Percentiles rank a stretch among this genome's conserved stretches.
These are phyloP conservation scores for Galeopsomyia nigrocyanea DNA, from an alignment of 2,888 invertebrate species.

Conservation along the genomic window DNA sequence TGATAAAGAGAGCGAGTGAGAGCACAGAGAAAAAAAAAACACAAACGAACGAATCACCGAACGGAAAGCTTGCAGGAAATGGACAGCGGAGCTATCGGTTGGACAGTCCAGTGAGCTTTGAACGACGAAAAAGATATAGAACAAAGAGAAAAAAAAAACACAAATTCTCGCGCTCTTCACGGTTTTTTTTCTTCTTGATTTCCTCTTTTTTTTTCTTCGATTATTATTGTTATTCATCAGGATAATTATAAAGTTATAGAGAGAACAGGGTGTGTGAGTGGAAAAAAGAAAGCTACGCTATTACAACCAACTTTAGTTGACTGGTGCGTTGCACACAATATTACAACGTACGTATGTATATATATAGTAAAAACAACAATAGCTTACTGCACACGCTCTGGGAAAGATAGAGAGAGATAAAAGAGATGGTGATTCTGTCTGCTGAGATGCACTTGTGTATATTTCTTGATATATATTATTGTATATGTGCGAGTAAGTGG, in stretches of 20 bases:
- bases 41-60: slow-evolving; percentile 1
- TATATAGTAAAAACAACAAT: slow-evolving; percentile 45
- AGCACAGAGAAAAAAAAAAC: neutral
- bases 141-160: too few species aligned
- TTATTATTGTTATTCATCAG: too few species aligned
- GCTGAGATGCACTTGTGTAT: slow-evolving; percentile 13
- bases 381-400: slow-evolving; percentile 39
- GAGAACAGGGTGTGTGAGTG: neutral
- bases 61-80: neutral
- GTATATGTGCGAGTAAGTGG: slow-evolving; percentile 7
- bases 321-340: slow-evolving; percentile 41
- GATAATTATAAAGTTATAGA: too few species aligned
- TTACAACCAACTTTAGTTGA: slow-evolving; percentile 13
- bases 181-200: too few species aligned
- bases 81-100: too few species aligned
- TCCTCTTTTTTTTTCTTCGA: neutral
- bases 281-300: too few species aligned
- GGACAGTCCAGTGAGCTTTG: too few species aligned
- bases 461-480: neutral
- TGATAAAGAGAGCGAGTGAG: slow-evolving; percentile 12
- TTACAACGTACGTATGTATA: slow-evolving; percentile 29
- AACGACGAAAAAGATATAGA: too few species aligned
- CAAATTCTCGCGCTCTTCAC: too few species aligned
- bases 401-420: neutral
- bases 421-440: slow-evolving; percentile 33